Conservation (phyloP, 2,113 vertebrate species). For the Phodopus roborovskii region DNA sequence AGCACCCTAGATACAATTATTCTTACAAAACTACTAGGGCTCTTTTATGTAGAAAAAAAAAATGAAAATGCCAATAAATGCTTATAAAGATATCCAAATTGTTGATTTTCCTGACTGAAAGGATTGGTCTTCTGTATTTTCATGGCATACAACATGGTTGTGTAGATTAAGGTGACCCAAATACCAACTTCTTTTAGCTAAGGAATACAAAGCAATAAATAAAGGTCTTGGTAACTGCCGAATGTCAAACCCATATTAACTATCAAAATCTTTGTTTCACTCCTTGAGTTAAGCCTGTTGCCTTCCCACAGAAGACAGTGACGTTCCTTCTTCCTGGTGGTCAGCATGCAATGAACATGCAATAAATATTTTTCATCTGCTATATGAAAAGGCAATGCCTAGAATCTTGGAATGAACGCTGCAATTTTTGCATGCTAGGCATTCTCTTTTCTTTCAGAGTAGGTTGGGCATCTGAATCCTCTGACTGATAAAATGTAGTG, state of each 20-base stretch:
- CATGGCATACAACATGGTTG: not conserved
- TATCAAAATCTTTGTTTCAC: slow-evolving; percentile 1
- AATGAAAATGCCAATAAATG: not conserved
- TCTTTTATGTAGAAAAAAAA: not conserved
- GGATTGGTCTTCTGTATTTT: not conserved
- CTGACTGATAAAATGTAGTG: not conserved
- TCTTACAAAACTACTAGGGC: not conserved
- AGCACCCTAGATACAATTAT: not conserved
- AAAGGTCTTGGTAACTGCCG: not conserved
- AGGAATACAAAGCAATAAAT: not conserved
- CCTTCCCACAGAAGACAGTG: not conserved
- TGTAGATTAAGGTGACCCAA: not conserved
- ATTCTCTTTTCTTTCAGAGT: not conserved
- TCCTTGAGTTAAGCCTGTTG: not conserved
- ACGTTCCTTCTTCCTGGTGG: not conserved
- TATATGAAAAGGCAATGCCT: not conserved
- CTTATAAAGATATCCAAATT: not conserved
- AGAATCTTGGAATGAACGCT: not conserved
- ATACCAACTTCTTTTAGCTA: not conserved
- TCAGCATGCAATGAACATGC: not conserved
- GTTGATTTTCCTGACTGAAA: not conserved
- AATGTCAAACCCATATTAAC: not conserved
- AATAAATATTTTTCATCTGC: not conserved
- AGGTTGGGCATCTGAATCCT: not conserved
- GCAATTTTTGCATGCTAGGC: not conserved